Conservation (phyloP, 2,888 invertebrate species). For the Drosophila cognata region DNA sequence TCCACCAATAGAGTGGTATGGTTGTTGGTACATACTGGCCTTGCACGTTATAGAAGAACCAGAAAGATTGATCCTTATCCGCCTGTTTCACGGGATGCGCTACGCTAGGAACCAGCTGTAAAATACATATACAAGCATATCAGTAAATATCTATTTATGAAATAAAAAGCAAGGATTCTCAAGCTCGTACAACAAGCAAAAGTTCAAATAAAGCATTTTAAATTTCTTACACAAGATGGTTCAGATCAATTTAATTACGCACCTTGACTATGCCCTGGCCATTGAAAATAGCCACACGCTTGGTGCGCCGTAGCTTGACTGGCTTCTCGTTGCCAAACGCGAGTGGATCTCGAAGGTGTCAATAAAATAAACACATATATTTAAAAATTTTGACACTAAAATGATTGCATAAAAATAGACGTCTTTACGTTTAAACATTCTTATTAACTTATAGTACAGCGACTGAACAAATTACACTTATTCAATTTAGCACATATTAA, state of each 20-base stretch:
- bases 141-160: background rate
- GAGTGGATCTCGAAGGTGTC: too few relatives aligned
- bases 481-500: background rate
- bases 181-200: background rate
- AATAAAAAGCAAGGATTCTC: background rate
- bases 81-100: slow-evolving; percentile 75
- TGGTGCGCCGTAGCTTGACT: slow-evolving; percentile 58
- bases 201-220: background rate
- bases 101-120: slow-evolving; percentile 73
- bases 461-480: background rate
- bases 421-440: background rate
- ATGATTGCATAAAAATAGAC: background rate
- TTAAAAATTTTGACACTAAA: background rate
- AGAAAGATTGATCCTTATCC: slow-evolving; percentile 74
- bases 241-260: background rate
- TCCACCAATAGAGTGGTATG: slow-evolving; percentile 82
- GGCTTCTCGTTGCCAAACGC: background rate
- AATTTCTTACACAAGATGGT: background rate
- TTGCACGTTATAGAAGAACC: slow-evolving; percentile 76
- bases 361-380: background rate
- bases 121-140: background rate
- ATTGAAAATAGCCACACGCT: slow-evolving; percentile 76
- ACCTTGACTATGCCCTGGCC: slow-evolving; percentile 80
- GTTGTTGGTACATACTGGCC: slow-evolving; percentile 75
- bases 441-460: background rate